Conservation (phyloP, 1,140 invertebrate genomes). For the Drosophila punjabiensis region DNA sequence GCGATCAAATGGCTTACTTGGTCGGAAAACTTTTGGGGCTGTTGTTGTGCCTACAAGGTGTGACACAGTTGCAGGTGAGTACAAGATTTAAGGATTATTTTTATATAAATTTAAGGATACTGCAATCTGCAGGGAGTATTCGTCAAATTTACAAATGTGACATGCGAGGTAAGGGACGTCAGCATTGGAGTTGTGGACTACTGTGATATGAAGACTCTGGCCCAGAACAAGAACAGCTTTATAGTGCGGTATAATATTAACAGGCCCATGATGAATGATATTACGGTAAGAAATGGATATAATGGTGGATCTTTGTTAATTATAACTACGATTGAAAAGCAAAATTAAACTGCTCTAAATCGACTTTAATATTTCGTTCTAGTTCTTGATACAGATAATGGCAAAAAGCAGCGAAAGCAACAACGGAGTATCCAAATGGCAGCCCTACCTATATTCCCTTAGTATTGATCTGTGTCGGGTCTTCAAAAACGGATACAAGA, state of each 20-base stretch:
- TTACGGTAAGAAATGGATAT: constrained; percentile 19
- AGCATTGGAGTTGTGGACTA: constrained; percentile 15
- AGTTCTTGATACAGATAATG: constrained; percentile 25
- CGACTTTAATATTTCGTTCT: not conserved
- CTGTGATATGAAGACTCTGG: constrained; percentile 19
- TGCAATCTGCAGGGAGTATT: not conserved
- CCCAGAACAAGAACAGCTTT: constrained; percentile 15
- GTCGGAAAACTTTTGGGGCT: constrained; percentile 2
- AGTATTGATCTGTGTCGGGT: constrained; percentile 44
- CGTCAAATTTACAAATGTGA: constrained; percentile 41
- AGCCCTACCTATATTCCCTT: constrained; percentile 38
- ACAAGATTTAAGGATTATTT: too few relatives aligned
- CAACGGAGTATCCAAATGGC: constrained; percentile 9
- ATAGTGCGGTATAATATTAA: constrained; percentile 22
- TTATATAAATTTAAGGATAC: not conserved
- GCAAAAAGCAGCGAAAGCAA: not conserved
- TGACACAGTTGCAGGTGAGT: constrained; percentile 14
- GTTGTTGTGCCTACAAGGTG: not conserved
- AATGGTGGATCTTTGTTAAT: not conserved
- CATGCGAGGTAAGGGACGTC: constrained; percentile 36
- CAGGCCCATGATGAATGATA: constrained; percentile 8
- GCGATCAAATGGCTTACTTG: constrained; percentile 1
- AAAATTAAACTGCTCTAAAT: not conserved
- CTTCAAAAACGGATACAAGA: constrained; percentile 27
- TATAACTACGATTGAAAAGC: too few relatives aligned